Percentiles rank a stretch among this genome's conserved stretches.
Evolutionary conservation across 2,888 invertebrate genomes (phyloP).

Genomic region (Zele albiditarsus): DNA sequence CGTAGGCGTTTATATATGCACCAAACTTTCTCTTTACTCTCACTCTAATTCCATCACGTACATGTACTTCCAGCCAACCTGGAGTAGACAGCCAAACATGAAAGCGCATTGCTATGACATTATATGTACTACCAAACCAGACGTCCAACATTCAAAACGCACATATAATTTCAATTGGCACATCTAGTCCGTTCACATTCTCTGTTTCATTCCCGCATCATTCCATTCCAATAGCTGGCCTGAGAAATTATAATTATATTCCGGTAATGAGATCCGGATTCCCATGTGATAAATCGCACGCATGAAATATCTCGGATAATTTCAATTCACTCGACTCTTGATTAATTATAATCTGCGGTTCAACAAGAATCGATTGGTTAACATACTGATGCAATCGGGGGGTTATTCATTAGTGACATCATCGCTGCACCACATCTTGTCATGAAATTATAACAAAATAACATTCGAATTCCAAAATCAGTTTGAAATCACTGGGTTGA

Average conservation of each 20-base stretch:
- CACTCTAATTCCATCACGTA: slow-evolving; percentile 34
- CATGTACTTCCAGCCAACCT: slow-evolving; percentile 29
- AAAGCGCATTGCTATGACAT: neutral
- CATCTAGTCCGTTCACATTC: neutral
- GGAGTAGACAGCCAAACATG: neutral
- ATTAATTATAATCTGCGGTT: neutral
- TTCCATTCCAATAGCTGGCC: neutral
- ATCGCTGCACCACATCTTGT: no score
- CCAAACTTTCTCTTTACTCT: slow-evolving; percentile 35
- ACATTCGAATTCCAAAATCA: no score
- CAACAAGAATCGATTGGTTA: neutral
- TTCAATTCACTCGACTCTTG: neutral
- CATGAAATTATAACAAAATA: no score
- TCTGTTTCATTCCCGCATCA: neutral
- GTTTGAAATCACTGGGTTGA: no score
- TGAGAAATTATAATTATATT: neutral
- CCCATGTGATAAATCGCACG: neutral
- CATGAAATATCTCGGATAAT: neutral
- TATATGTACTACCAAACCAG: neutral
- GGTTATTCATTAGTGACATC: no score
- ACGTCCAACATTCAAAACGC: neutral
- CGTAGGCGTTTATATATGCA: neutral
- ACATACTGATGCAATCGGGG: neutral
- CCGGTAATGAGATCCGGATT: neutral
- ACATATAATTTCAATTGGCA: neutral